These are phyloP conservation scores for Eublepharis macularius DNA, from an alignment of 2,113 vertebrate species.

Conservation along the genomic window DNA sequence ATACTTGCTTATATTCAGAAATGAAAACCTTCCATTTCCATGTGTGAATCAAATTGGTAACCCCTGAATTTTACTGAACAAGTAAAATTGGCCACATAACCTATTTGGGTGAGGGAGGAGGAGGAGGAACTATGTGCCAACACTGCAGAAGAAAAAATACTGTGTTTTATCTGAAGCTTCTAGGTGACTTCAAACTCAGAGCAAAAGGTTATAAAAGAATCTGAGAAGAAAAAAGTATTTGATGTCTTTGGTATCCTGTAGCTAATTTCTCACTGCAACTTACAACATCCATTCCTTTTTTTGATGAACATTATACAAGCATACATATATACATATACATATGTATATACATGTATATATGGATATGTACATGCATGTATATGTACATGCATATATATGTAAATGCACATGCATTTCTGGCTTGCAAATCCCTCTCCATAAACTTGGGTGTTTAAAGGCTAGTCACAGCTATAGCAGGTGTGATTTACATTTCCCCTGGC, in stretches of 20 bases:
- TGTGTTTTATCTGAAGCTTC: constrained; percentile 49
- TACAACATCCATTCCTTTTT: constrained; percentile 34
- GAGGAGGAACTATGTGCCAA: not conserved
- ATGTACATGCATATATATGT: too few species aligned
- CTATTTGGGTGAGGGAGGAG: constrained; percentile 30
- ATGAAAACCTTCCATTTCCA: constrained; percentile 17
- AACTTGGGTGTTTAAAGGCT: not conserved
- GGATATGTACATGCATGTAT: too few species aligned
- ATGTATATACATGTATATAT: too few species aligned
- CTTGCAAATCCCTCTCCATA: not conserved
- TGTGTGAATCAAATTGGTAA: constrained; percentile 43
- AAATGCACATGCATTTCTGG: too few species aligned
- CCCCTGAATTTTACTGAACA: constrained; percentile 54
- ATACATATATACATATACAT: too few species aligned
- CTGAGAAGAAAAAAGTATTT: constrained; percentile 13
- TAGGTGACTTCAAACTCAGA: constrained; percentile 58
- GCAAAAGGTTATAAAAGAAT: constrained; percentile 48
- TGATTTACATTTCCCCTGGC: not conserved
- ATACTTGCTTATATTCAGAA: constrained; percentile 29
- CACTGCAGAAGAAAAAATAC: constrained; percentile 40
- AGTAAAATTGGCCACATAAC: constrained; percentile 48
- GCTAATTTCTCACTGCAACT: constrained; percentile 37
- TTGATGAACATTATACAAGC: too few species aligned
- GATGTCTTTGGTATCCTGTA: constrained; percentile 32
- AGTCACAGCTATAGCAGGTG: not conserved